These are phyloP conservation scores for Listronotus bonariensis DNA, from an alignment of 1,140 invertebrate genomes.

Conservation along the genomic window DNA sequence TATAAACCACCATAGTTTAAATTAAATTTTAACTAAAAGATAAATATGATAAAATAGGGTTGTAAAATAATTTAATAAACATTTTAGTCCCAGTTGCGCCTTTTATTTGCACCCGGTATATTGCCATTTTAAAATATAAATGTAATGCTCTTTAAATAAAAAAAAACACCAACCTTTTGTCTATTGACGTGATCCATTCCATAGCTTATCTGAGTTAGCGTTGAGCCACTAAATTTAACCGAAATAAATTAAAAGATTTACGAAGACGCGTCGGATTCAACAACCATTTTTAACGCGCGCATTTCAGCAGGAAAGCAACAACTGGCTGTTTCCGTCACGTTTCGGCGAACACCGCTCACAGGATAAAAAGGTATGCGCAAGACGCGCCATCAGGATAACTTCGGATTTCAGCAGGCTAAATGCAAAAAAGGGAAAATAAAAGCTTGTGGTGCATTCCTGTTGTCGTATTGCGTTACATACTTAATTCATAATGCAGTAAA, in stretches of 20 bases:
- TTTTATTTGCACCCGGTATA: no score
- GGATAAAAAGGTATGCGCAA: constrained; percentile 39
- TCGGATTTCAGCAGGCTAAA: not conserved
- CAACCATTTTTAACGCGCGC: constrained; percentile 27
- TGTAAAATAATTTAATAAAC: no score
- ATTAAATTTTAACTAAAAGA: no score
- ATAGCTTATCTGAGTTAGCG: constrained; percentile 19
- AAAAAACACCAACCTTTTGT: constrained; percentile 33
- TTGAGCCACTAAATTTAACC: constrained; percentile 5
- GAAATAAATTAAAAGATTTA: constrained; percentile 24
- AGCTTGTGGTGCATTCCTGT: no score
- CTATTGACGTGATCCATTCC: constrained; percentile 43
- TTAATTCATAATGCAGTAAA: no score
- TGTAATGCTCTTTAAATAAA: no score
- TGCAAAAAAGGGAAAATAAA: no score
- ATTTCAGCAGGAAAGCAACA: constrained; percentile 41
- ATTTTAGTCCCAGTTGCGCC: no score
- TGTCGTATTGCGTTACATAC: no score
- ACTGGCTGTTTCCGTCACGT: constrained; percentile 35
- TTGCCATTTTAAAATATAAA: no score
- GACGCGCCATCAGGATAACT: constrained; percentile 36
- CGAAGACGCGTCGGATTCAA: constrained; percentile 27
- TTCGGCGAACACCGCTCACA: constrained; percentile 25
- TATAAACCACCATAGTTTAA: no score
- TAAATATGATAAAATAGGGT: no score